phyloP scores from a whole-genome alignment of 2,888 invertebrate species.

The Spatulosminthurus flaviceps region DNA sequence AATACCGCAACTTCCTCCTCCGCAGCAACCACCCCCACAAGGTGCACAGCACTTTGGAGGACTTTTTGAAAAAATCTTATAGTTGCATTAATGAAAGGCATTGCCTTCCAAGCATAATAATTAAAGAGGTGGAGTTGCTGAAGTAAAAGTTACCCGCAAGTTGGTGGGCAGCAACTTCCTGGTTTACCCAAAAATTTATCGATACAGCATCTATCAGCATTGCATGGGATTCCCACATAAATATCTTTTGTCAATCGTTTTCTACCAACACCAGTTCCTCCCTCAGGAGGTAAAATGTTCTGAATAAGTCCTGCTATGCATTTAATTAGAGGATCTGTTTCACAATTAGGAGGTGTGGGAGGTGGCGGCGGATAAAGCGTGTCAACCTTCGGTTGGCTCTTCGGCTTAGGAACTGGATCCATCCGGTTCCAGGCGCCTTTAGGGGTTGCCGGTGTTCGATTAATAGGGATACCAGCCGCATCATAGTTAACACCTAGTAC shows the following conservation, averaged over 20 bases:
- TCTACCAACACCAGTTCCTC: background rate
- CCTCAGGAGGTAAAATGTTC: background rate
- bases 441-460: no score
- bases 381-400: no score
- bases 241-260: constrained; percentile 6
- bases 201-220: background rate
- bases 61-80: background rate
- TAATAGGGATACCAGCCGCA: no score
- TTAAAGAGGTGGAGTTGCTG: background rate
- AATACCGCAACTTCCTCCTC: no score
- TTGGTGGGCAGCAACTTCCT: background rate
- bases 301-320: background rate
- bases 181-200: background rate
- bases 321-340: background rate
- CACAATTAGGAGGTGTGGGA: background rate
- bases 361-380: no score
- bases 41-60: no score
- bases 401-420: no score
- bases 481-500: no score
- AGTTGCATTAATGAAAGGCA: background rate
- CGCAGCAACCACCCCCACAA: no score
- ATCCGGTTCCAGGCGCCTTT: no score
- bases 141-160: background rate
- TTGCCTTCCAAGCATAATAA: background rate
- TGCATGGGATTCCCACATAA: constrained; percentile 7